Evolutionary conservation across 2,797 vertebrate species (phyloP), one percentile per base, ranked within the genome.

Genomic region (Cyprinodon diabolis): DNA sequence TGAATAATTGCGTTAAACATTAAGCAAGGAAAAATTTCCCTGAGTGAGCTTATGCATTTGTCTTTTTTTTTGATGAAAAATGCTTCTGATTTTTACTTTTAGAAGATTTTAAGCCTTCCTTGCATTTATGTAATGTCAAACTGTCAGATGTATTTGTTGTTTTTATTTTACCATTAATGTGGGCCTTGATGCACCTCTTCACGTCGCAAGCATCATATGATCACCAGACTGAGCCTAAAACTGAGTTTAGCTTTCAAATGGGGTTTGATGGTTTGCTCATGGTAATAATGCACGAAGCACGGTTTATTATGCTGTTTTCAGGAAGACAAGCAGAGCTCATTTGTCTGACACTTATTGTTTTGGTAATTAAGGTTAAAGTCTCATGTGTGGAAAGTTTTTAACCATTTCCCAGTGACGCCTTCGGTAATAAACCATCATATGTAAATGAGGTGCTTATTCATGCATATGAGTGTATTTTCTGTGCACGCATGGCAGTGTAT

Each of bases 341-440:
- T 83, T 71, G 72, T 49, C 63, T 83, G 80, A 78, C 68, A 74
- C 63, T 71, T 68, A 45, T 73, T 84, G 74, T 56, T 11, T 56
- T 71, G 21, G 40, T 67, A 70, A 69, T 83, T 78, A 77, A 76
- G 81, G 54, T 84, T 51, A 47, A 58, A 70, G 55, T 19, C 72
- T 71, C 62, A 52, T 52, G 3, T 74, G 74, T 51, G 45, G 74
- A 47, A 75, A 72, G 77, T 75, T 86, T 71, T 78, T 62, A 77
- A 68, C 37, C 52, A 48, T 79, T 80, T 86, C 69, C 66, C 69
- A n/a, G 51, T 2, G 40, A 73, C 23, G 58, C 76, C 68, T 75
- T 82, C 66, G 75, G 84, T 84, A 83, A 80, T 78, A 80, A 76
- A 80, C 75, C 77, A 78, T 89, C 75, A 78, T 84, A 88, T 89